Percentiles rank a stretch among this genome's conserved stretches.
These are phyloP conservation scores for Plemyria rubiginata DNA, from an alignment of 2,888 invertebrate species.

Conservation along the genomic window DNA sequence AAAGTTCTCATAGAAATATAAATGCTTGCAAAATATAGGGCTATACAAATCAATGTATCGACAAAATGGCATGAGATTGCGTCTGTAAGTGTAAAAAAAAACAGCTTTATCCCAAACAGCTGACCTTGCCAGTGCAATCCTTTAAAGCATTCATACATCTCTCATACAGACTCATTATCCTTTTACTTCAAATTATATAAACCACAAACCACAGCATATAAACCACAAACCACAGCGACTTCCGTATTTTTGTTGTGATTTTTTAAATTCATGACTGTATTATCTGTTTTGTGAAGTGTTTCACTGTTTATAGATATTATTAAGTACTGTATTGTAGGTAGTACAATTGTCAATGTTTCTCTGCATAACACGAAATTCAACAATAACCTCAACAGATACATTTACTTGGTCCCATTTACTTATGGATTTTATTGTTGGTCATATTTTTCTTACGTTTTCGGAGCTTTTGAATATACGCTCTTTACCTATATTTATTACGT, in stretches of 20 bases:
- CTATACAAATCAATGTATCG: slow-evolving; percentile 23
- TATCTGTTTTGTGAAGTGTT: slow-evolving; percentile 24
- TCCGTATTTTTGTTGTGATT: slow-evolving; percentile 72
- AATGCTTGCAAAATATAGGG: slow-evolving; percentile 8
- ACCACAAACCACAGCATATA: slow-evolving; percentile 67
- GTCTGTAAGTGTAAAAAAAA: slow-evolving; percentile 17
- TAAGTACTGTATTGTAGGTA: neutral
- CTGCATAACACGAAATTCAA: slow-evolving; percentile 1
- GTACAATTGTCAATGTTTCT: neutral
- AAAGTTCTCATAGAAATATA: slow-evolving; percentile 12
- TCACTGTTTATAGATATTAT: slow-evolving; percentile 22
- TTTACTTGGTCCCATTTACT: slow-evolving; percentile 32
- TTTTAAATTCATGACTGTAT: slow-evolving; percentile 49
- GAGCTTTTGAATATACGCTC: neutral
- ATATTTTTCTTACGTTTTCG: slow-evolving; percentile 37
- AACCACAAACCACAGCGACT: slow-evolving; percentile 69
- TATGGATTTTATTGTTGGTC: slow-evolving; percentile 37
- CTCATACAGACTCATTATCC: slow-evolving; percentile 42
- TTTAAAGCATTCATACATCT: slow-evolving; percentile 46
- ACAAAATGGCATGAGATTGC: slow-evolving; percentile 13
- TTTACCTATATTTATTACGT: too few species aligned
- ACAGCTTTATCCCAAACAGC: slow-evolving; percentile 38
- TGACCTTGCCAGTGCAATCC: slow-evolving; percentile 46
- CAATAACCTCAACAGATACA: slow-evolving; percentile 31
- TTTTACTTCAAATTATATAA: slow-evolving; percentile 55